A percentile compares a stretch with the other conserved stretches of the same genome.
Conservation (phyloP, 2,113 vertebrate genomes). For the Nanorana parkeri region DNA sequence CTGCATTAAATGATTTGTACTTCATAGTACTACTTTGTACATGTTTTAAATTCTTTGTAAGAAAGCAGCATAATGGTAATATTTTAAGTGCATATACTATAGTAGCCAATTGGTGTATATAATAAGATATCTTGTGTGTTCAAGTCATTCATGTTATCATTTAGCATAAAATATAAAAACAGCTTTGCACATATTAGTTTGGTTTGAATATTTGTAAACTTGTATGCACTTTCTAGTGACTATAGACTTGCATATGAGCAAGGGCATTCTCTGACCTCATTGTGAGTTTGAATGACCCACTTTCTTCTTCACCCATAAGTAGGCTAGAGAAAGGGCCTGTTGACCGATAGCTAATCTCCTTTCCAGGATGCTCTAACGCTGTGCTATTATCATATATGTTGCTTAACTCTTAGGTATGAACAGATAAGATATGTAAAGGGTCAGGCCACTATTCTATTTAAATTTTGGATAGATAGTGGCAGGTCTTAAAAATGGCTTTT, state of each 20-base stretch:
- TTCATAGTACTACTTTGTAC: too few species aligned
- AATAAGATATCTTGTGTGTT: too few species aligned
- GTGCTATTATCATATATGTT: constrained; percentile 6
- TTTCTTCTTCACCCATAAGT: constrained; percentile 21
- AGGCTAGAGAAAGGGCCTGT: constrained; percentile 27
- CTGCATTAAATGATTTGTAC: too few species aligned
- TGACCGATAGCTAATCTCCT: constrained; percentile 19
- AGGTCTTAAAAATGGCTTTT: too few species aligned
- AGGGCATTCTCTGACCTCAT: neutral
- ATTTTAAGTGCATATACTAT: too few species aligned
- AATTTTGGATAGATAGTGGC: too few species aligned
- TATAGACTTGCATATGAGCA: neutral
- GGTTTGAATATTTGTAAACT: neutral
- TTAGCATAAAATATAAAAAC: neutral
- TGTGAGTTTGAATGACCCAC: constrained; percentile 25
- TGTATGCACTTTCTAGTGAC: neutral
- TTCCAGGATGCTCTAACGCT: neutral
- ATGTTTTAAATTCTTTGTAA: too few species aligned
- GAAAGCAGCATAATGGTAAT: too few species aligned
- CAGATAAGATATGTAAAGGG: too few species aligned
- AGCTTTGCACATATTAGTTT: neutral
- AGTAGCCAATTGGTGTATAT: too few species aligned
- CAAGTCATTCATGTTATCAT: too few species aligned
- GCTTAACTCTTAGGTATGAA: neutral
- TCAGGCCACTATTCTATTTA: too few species aligned